Conservation (phyloP, 1,140 invertebrate genomes). For the Polypedilum vanderplanki region DNA sequence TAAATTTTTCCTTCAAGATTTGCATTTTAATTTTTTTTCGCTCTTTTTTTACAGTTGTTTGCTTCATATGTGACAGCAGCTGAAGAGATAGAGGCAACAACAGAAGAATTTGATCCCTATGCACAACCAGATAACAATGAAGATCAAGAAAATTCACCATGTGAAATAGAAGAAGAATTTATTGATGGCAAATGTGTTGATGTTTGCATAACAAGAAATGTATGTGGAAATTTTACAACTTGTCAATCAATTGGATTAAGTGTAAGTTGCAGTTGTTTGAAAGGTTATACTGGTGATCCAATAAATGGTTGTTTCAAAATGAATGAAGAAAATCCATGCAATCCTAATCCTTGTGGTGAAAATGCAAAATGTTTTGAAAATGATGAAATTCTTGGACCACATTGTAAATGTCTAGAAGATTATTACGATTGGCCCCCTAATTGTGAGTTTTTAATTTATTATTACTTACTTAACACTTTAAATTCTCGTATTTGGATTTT, state of each 20-base stretch:
- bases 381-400: background rate
- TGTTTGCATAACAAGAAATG: background rate
- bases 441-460: too few relatives aligned
- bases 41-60: slow-evolving; percentile 14
- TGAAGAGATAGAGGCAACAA: background rate
- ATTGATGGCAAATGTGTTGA: background rate
- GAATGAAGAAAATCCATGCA: background rate
- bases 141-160: background rate
- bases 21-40: background rate
- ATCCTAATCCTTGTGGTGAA: background rate
- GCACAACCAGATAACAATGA: too few relatives aligned
- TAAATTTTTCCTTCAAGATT: background rate
- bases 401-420: background rate
- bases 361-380: background rate
- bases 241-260: background rate
- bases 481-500: too few relatives aligned
- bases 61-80: background rate
- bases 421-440: background rate
- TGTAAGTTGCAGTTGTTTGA: background rate
- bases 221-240: background rate
- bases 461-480: too few relatives aligned
- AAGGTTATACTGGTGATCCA: background rate
- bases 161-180: background rate
- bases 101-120: background rate
- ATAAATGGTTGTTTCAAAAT: background rate